These are phyloP conservation scores for Eupithecia abbreviata DNA, from an alignment of 2,888 invertebrate species.

Conservation along the genomic window DNA sequence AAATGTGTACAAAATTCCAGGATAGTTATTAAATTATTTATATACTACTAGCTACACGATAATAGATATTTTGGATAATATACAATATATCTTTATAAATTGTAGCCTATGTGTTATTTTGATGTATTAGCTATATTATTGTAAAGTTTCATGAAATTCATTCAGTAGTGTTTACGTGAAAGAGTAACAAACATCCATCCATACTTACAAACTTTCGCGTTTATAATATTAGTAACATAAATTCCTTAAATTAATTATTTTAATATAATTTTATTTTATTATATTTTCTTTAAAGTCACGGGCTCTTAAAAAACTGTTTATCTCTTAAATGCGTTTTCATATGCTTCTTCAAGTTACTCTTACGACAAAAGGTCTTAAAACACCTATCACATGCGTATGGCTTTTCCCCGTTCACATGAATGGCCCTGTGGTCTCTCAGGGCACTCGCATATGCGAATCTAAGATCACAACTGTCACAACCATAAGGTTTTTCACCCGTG, in stretches of 20 bases:
- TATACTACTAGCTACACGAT: background rate
- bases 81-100: no score
- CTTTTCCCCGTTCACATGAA: conserved; percentile 16
- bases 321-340: conserved; percentile 11
- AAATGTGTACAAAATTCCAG: background rate
- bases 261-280: no score
- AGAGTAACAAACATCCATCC: no score
- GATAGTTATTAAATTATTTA: background rate
- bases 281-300: background rate
- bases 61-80: no score
- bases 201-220: no score
- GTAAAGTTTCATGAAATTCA: no score
- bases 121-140: no score
- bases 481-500: conserved; percentile 4
- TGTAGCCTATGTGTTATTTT: no score
- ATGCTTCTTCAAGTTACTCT: conserved; percentile 10
- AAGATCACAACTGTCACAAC: conserved; percentile 4
- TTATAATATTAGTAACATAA: no score
- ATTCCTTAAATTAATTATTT: no score
- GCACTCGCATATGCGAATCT: conserved; percentile 9
- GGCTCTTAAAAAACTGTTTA: conserved; percentile 10
- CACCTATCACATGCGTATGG: conserved; percentile 21
- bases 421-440: background rate
- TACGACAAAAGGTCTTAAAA: conserved; percentile 23
- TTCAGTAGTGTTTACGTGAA: no score